Base-by-base conservation (phyloP, 1,140 invertebrate species). In the Drosophila novamexicana region DNA sequence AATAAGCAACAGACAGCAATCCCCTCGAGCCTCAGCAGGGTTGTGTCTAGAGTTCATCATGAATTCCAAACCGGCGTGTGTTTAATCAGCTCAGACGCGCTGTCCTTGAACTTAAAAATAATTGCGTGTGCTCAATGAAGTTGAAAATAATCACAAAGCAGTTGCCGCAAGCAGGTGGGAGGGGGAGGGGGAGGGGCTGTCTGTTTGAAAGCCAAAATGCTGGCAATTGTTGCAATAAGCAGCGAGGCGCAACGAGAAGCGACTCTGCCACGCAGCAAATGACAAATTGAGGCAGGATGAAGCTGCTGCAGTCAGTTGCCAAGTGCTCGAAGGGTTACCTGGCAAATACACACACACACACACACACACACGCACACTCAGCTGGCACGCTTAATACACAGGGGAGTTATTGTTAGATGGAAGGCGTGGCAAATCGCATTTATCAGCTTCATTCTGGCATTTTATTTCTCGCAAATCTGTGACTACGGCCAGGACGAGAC, bases 391-490 rank as follows among this genome's bases (percentile, higher is more conserved):
- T 57, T 57, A 71, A 71, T 72, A 72, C 69, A 58, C 63, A 39
- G 37, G 69, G 47, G 63, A 39, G 50, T 7, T 54, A 36, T 54
- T 59, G 18, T 40, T 29, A 29, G 32, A 7, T 49, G 59, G 57
- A 9, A 45, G 80, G 81, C 81, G 81, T 83, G 81, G 72, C 81
- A 80, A 80, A 85, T 81, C 81, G 81, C 81, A 84, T 84, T 84
- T 84, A 84, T 84, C 81, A 84, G 81, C 81, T 77, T 83, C 81
- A 80, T 77, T 73, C 67, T 83, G 76, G 81, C 81, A 69, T 79
- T 83, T 84, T 83, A 80, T 80, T 83, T 82, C 66, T 69, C 50
- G 69, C 16, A 79, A 85, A 85, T 85, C 78, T 86, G 54, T 66
- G 80, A 82, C 47, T 66, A 40, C 16, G 22, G 64, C 49, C 45